Conservation (phyloP, 2,113 vertebrate species). For the Urocitellus parryii region DNA sequence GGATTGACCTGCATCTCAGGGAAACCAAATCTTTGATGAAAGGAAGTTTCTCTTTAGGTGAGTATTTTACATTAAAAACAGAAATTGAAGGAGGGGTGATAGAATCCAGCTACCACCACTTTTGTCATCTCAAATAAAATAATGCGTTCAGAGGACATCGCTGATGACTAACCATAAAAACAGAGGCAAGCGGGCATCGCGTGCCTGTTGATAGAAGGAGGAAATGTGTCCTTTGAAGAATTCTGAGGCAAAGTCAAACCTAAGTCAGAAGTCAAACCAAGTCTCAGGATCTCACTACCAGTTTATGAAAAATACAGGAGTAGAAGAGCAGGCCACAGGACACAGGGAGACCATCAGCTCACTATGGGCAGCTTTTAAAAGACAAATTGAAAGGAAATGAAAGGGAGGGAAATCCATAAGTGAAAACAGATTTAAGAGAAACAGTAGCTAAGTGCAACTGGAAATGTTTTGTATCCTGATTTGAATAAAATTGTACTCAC, state of each 20-base stretch:
- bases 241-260: neutral
- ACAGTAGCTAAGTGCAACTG: neutral
- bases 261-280: neutral
- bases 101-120: neutral
- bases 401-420: neutral
- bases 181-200: neutral
- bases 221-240: neutral
- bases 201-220: neutral
- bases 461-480: neutral
- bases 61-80: slow-evolving; percentile 1
- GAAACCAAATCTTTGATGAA: neutral
- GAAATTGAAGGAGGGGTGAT: neutral
- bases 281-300: neutral
- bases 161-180: neutral
- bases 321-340: neutral
- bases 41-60: neutral
- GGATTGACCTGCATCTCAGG: neutral
- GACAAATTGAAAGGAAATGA: neutral
- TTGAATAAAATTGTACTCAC: neutral
- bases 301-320: neutral
- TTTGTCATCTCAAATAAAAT: neutral
- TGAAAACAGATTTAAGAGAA: neutral
- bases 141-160: neutral
- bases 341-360: neutral
- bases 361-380: neutral